Conservation (phyloP, 1,140 invertebrate species). For the Mizuhopecten yessoensis region DNA sequence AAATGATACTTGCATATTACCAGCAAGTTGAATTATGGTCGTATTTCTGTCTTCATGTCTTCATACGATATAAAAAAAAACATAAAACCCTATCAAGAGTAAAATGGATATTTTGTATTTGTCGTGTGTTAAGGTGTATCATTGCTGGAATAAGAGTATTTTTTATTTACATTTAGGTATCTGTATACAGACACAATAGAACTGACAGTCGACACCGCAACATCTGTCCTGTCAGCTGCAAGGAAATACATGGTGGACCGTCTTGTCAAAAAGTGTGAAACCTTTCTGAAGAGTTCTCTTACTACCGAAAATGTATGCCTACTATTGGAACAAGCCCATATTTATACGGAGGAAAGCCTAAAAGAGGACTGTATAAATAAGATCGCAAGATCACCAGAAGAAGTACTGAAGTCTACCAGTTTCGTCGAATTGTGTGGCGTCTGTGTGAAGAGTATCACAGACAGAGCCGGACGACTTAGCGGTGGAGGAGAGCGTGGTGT, state of each 20-base stretch:
- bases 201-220: conserved; percentile 90
- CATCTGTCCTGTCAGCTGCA: conserved; percentile 91
- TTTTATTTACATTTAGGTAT: conserved; percentile 56
- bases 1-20: too few relatives aligned
- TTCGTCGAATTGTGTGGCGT: conserved; percentile 49
- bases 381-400: conserved; percentile 42
- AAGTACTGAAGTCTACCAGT: conserved; percentile 46
- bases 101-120: too few relatives aligned
- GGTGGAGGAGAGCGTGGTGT: conserved; percentile 52
- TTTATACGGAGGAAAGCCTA: conserved; percentile 61
- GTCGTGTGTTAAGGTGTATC: too few relatives aligned
- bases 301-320: conserved; percentile 89
- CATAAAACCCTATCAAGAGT: too few relatives aligned
- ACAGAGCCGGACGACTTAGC: conserved; percentile 49
- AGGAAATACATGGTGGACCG: conserved; percentile 92
- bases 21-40: too few relatives aligned
- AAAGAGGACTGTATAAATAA: conserved; percentile 52
- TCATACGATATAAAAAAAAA: too few relatives aligned
- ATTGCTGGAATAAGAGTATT: too few relatives aligned
- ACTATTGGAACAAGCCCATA: conserved; percentile 58
- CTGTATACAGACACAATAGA: conserved; percentile 60
- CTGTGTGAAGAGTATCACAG: conserved; percentile 44
- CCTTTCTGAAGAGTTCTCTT: conserved; percentile 90
- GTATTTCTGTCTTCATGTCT: too few relatives aligned
- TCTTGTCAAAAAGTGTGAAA: conserved; percentile 90